Base-by-base conservation (phyloP, 2,113 vertebrate genomes). In the Tauraco erythrolophus region DNA sequence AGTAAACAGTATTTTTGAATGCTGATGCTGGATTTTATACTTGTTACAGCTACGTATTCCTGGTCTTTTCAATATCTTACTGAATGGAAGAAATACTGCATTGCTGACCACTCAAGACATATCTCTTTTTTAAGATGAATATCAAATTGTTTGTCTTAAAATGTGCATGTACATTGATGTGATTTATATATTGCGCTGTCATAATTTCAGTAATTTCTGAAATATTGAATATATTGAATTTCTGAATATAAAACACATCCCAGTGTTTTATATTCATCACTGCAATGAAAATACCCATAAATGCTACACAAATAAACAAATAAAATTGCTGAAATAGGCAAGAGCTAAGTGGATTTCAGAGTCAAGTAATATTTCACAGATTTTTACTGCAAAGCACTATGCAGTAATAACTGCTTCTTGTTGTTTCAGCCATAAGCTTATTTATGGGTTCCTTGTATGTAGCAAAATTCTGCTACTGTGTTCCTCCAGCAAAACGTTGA, bases 131-230 rank as follows among this genome's bases (percentile, higher is more conserved):
- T 10, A 60, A 45, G 33, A 50, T 46, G 1, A 78, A 50, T 69
- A 69, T 14, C 58, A 14, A 88, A 23, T 39, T 64, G 6, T 43
- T 69, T 65, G 11, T 56, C 22, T 24, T 33, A 69, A 77, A 64
- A 43, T 41, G 1, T 51, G 14, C 56, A 65, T 0, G 0, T 23
- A 24, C 41, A 50, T 58, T 31, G 56, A 46, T 60, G 14, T 51
- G 14, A 54, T n/a, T 51, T 54, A 51, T 58, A 74, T 70, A 51
- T 18, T 35, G 17, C 17, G 37, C 5, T 83, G 17, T 10, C 35
- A 57, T 28, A 33, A 41, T 50, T 69, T 88, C 39, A 54, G 24
- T 72, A 77, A 45, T 81, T 91, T 64, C 8, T 76, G n/a, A n/a
- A n/a, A n/a, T n/a, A n/a, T n/a, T n/a, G n/a, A n/a, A n/a, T n/a